Evolutionary conservation across 2,113 vertebrate species (phyloP), one percentile per base, ranked within the genome.

Genomic region (Laticauda colubrina): DNA sequence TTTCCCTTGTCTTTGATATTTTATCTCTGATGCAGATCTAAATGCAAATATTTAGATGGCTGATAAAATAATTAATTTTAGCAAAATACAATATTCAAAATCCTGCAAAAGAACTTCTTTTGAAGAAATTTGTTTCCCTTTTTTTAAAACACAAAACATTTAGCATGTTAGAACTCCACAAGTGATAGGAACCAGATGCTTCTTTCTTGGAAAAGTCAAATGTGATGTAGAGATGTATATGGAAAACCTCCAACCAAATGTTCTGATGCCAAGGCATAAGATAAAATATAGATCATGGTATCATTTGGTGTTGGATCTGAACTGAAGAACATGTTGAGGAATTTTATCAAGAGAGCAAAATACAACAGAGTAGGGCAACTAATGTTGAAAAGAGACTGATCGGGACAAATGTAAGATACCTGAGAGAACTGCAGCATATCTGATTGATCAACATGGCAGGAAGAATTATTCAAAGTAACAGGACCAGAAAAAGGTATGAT

Each of bases 391-490:
- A 48, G 53, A 90, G 64, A 89, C 91, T 29, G 92, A 95, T 94
- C 86, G 91, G 24, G 0, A 85, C 55, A 95, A 96, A 89, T 94
- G 95, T 96, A 95, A 85, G 96, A 97, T 88, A 88, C 91, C 26
- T 53, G 88, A 95, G 93, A 95, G 90, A 90, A 90, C 93, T 88
- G 87, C 94, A 95, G 93, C 89, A 94, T 92, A 81, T 18, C 86
- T 94, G 92, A 95, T 96, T 95, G 92, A 94, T 95, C 95, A 96
- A 93, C 95, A 96, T 94, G 91, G 94, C 93, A 95, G 2, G 55
- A 75, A 43, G 93, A 95, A 91, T 95, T 94, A 94, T 90, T 91
- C 92, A 96, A 92, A 89, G 93, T 48, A 96, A 94, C 95, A 95
- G 92, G 94, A 94, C n/a, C 26, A 92, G 5, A 90, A 92, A 26